A percentile compares a stretch with the other conserved stretches of the same genome.
These are phyloP conservation scores for Macquaria ambigua DNA, from an alignment of 2,113 vertebrate genomes.

Conservation along the genomic window DNA sequence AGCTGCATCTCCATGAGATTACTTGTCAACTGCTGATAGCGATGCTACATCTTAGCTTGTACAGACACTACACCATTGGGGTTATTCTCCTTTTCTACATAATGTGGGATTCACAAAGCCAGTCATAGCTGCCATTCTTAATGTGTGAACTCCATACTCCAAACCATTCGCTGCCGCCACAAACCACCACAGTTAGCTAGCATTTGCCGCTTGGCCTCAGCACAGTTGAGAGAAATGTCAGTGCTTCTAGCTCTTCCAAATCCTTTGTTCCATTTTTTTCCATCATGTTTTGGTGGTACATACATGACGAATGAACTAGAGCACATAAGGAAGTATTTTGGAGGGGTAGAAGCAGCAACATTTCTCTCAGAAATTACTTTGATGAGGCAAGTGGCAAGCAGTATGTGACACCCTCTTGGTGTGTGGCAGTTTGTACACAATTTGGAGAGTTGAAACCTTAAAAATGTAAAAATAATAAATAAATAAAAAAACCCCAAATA, in stretches of 20 bases:
- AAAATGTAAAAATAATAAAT: too few relatives aligned
- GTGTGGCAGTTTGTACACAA: not conserved
- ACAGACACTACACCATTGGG: not conserved
- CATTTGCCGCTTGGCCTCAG: not conserved
- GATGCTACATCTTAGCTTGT: not conserved
- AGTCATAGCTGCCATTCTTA: not conserved
- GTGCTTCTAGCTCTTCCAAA: not conserved
- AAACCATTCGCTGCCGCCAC: not conserved
- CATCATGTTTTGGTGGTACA: not conserved
- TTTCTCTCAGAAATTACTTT: not conserved
- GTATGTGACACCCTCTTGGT: not conserved
- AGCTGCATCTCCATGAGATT: not conserved
- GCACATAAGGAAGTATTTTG: not conserved
- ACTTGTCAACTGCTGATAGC: not conserved
- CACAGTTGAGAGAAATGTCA: not conserved
- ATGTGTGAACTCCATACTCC: not conserved
- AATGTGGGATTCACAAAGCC: not conserved
- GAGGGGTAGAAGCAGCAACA: not conserved
- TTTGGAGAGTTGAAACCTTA: not conserved
- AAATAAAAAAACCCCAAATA: not conserved
- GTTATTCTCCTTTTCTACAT: not conserved
- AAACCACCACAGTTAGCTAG: not conserved
- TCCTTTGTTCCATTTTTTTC: not conserved
- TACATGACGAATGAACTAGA: not conserved
- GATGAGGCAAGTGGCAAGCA: not conserved